Evolutionary conservation across 2,113 vertebrate species (phyloP), one percentile per base, ranked within the genome.

Genomic region (Planiliza haematocheilus): DNA sequence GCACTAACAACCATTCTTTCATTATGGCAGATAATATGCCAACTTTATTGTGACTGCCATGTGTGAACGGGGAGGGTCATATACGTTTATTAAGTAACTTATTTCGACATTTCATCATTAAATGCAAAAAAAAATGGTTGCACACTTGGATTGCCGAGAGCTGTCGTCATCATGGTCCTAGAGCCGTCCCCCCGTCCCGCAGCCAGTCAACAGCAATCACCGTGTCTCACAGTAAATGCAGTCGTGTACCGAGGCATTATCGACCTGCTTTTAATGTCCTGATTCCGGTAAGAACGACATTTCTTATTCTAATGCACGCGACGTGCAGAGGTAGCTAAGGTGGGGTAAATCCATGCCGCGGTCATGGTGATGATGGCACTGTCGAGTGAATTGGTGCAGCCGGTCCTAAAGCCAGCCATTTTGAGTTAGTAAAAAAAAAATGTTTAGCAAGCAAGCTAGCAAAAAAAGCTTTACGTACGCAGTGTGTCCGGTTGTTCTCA

Each of bases 371-470:
- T 81, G 82, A 73, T 58, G 43, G 36, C 83, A 64, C 42, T 75
- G 61, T 76, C 39, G 61, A 79, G 45, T 17, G 53, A 38, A 63
- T 68, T 21, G 79, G 46, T 76, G 85, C 89, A 90, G 83, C 87
- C 70, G 91, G 92, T 94, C 90, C 93, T 95, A 95, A 93, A 94
- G 94, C 93, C 94, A 94, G 93, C 93, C 94, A 94, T 94, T 93
- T 95, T 94, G 94, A 92, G 91, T 86, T 36, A 13, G 62, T 55
- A 30, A 17, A 63, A 79, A 30, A 17, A 63, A 79, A 77, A 84
- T 60, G 60, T 71, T 63, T 80, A 87, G 82, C 84, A 14, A 39
- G 62, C 49, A 45, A 76, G 84, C 80, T 78, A 78, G 58, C 70
- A 10, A 39, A 56, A 43, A 21, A 43, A 21, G 6, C 8, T 18